These are phyloP conservation scores for Microplitis mediator DNA, from an alignment of 1,140 invertebrate species.

Conservation along the genomic window DNA sequence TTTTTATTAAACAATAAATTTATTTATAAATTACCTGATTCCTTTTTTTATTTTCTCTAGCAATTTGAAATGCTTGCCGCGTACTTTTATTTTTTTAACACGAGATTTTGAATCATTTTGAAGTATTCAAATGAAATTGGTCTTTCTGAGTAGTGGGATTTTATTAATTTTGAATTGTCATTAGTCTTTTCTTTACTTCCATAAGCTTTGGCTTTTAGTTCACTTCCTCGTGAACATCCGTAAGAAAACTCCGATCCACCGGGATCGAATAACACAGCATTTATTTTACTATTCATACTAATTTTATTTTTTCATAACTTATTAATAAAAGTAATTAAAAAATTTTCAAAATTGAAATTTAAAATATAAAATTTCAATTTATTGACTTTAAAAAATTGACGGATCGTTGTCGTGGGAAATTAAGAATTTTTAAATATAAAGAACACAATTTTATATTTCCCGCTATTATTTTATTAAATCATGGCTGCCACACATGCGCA, in stretches of 20 bases:
- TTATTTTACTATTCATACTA: neutral
- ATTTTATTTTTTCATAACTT: neutral
- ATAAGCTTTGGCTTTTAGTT: conserved; percentile 22
- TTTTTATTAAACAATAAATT: neutral
- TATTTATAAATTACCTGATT: conserved; percentile 1
- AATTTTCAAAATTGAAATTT: no score
- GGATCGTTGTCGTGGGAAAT: no score
- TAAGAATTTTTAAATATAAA: no score
- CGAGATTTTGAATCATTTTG: neutral
- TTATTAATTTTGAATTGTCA: conserved; percentile 2
- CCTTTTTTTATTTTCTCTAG: neutral
- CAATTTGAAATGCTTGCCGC: neutral
- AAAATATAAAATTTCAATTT: no score
- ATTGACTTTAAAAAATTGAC: no score
- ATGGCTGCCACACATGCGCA: no score
- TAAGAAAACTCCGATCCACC: neutral
- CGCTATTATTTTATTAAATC: no score
- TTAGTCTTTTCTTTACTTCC: neutral
- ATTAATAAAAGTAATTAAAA: neutral
- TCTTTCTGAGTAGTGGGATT: conserved; percentile 26
- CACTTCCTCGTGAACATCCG: neutral
- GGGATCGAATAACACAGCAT: neutral
- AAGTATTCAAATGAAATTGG: neutral
- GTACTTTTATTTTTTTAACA: neutral
- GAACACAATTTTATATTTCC: no score